These are phyloP conservation scores for Sebastiscus tertius DNA, from an alignment of 2,797 vertebrate genomes.

Conservation along the genomic window DNA sequence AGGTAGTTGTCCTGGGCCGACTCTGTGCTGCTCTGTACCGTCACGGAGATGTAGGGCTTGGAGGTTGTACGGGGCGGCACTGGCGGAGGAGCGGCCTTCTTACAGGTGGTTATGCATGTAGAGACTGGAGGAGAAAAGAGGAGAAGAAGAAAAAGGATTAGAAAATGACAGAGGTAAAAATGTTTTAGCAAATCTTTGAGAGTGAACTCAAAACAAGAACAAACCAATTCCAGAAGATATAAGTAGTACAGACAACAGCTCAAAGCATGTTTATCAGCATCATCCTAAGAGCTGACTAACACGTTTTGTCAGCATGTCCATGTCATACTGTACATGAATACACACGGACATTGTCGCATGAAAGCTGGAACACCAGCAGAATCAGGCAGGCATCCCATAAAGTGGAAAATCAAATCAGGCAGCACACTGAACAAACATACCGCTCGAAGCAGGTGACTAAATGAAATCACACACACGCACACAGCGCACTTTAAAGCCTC, in stretches of 20 bases:
- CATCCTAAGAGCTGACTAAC: neutral
- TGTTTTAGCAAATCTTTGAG: neutral
- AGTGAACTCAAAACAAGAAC: neutral
- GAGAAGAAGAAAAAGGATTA: neutral
- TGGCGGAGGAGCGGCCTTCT: slow-evolving; percentile 93
- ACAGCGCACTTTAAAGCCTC: slow-evolving; percentile 2
- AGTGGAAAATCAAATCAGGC: slow-evolving; percentile 37
- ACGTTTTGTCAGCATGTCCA: neutral
- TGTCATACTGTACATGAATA: slow-evolving; percentile 1
- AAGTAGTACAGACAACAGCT: neutral
- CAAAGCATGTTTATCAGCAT: neutral
- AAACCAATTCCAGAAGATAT: neutral
- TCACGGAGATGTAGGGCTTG: slow-evolving; percentile 99
- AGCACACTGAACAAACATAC: slow-evolving; percentile 7
- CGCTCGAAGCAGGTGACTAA: slow-evolving; percentile 4
- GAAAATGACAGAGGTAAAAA: neutral
- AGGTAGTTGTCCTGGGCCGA: slow-evolving; percentile 98
- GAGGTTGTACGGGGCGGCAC: slow-evolving; percentile 97
- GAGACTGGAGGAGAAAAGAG: slow-evolving; percentile 83
- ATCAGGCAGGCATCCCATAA: neutral
- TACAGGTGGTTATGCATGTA: slow-evolving; percentile 97
- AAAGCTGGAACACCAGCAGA: slow-evolving; percentile 1
- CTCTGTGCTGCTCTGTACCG: slow-evolving; percentile 98
- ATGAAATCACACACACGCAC: slow-evolving; percentile 6
- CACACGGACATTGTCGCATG: slow-evolving; percentile 2